Base-by-base conservation (phyloP, 1,140 invertebrate genomes). In the Adoxophyes honmai region DNA sequence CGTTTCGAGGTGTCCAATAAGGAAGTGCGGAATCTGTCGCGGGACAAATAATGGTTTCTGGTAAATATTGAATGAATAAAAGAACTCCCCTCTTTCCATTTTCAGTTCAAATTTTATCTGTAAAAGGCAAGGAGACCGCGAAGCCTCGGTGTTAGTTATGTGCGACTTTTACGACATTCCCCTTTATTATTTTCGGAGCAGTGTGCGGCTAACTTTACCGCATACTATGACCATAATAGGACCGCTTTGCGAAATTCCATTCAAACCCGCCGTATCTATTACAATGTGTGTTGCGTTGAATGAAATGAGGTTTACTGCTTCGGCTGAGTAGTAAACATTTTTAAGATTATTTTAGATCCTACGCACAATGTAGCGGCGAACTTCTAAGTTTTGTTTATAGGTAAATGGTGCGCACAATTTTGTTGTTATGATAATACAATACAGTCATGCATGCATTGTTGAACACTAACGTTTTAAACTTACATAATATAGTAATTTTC, bases 21-120 rank as follows among this genome's bases (percentile, higher is more conserved):
- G 9, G 21, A 16, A 11, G 18, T n/a, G 4, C 18, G 42, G 21
- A 28, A 28, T 28, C 21, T 13, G 42, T 13, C 18, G 10, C 42
- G 18, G 8, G 16, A 33, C 18, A 48, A 48, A 48, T 48, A 48
- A 48, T 28, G 18, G 21, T 28, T 44, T 44, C n/a, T 48, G 18
- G 42, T 33, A 11, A 48, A 48, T 48, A 48, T 48, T 48, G n/a
- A 48, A 44, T 44, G 39, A 44, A 44, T 44, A 21, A 28, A 48
- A 28, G n/a, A 11, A 13, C n/a, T 48, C 21, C 21, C 42, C n/a
- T 9, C 8, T 48, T 39, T 9, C 18, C 21, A 28, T 48, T 33
- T 18, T 48, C 21, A 28, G 18, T 48, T 48, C 21, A 11, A 48
- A 48, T 42, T 42, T 16, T 44, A 48, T 48, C 42, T 28, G 42